Evolutionary conservation across 2,113 vertebrate genomes (phyloP).

Genomic region (Erythrolamprus reginae): DNA sequence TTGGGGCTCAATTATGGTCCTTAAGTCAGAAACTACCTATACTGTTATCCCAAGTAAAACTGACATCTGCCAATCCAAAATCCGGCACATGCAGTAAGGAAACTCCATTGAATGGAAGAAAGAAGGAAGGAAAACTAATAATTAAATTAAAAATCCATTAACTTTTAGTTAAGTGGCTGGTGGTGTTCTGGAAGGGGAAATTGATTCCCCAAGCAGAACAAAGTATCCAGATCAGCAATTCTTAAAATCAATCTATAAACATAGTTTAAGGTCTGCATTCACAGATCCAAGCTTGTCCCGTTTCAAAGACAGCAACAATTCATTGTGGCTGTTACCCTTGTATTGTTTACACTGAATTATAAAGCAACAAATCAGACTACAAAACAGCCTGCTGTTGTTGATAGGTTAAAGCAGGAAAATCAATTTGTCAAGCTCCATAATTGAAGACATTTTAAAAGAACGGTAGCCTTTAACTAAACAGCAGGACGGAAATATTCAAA

Average conservation of each 20-base stretch:
- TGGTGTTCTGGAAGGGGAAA: not conserved
- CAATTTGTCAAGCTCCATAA: slow-evolving; percentile 6
- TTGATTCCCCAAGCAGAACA: not conserved
- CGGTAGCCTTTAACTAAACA: not conserved
- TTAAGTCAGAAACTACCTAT: no score
- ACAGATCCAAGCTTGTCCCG: slow-evolving; percentile 11
- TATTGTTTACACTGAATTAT: slow-evolving; percentile 3
- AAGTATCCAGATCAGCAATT: not conserved
- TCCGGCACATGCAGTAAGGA: not conserved
- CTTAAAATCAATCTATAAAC: slow-evolving; percentile 10
- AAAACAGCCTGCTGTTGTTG: slow-evolving; percentile 11
- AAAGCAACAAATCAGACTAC: not conserved
- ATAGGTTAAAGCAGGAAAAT: slow-evolving; percentile 14
- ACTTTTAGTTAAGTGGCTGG: not conserved
- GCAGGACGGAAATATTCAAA: not conserved
- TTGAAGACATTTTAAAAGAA: slow-evolving; percentile 3
- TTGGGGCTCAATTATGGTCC: no score
- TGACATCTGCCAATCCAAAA: not conserved
- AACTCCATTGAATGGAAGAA: not conserved
- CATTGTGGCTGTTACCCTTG: not conserved
- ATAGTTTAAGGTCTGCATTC: slow-evolving; percentile 21
- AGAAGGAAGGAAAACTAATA: slow-evolving; percentile 3
- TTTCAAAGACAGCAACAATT: slow-evolving; percentile 25
- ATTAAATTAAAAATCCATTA: not conserved
- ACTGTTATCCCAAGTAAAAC: not conserved